Evolutionary conservation across 1,140 invertebrate genomes (phyloP).

Genomic region (Halyomorpha halys): DNA sequence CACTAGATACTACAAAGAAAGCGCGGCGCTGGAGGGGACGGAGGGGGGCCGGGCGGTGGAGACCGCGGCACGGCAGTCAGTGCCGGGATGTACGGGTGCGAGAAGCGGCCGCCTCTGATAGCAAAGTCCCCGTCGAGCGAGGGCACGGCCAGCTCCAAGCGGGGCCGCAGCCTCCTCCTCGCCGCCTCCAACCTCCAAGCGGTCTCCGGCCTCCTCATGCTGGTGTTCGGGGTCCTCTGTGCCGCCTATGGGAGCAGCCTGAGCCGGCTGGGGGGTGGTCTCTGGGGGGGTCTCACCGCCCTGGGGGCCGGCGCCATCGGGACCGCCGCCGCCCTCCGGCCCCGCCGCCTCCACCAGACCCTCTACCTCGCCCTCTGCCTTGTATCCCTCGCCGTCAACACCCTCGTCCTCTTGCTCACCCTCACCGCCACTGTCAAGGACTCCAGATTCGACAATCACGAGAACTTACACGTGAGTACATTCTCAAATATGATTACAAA

Average conservation of each 20-base stretch:
- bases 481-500: no score
- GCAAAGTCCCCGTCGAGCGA: slow-evolving; percentile 25
- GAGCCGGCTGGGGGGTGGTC: slow-evolving; percentile 45
- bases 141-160: slow-evolving; percentile 12
- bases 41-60: background rate
- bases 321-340: slow-evolving; percentile 39
- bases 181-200: slow-evolving; percentile 43
- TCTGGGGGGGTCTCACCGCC: slow-evolving; percentile 49
- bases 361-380: slow-evolving; percentile 46
- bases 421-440: slow-evolving; percentile 48
- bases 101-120: slow-evolving; percentile 16
- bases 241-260: slow-evolving; percentile 46
- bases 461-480: background rate
- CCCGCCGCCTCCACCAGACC: slow-evolving; percentile 36
- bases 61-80: background rate
- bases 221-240: slow-evolving; percentile 44
- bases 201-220: slow-evolving; percentile 44
- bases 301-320: slow-evolving; percentile 45
- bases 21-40: background rate
- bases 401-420: slow-evolving; percentile 46
- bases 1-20: background rate
- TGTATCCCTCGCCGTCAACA: slow-evolving; percentile 45
- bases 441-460: slow-evolving; percentile 6
- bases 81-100: slow-evolving; percentile 11
- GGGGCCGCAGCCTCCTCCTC: slow-evolving; percentile 35